phyloP scores from a whole-genome alignment of 2,113 vertebrate genomes.

The Corapipo altera region DNA sequence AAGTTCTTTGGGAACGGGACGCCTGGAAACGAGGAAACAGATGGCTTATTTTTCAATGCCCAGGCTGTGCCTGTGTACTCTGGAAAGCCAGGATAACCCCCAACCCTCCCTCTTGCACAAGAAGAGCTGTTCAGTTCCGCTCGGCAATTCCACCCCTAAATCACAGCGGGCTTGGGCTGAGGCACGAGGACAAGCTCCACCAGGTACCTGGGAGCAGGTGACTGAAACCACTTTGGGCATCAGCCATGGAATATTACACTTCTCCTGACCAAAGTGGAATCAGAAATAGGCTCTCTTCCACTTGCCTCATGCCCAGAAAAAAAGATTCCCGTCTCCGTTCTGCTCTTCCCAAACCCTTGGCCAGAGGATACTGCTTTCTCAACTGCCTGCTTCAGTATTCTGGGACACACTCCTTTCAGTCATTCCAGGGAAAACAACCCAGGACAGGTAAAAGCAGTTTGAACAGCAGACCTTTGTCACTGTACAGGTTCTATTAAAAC shows the following conservation, averaged over 20 bases:
- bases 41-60: neutral
- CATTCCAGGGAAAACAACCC: neutral
- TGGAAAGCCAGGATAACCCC: neutral
- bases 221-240: neutral
- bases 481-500: neutral
- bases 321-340: neutral
- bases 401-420: neutral
- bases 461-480: neutral
- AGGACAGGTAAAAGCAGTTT: neutral
- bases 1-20: conserved; percentile 85
- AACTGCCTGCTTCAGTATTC: neutral
- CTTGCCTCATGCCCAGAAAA: rapidly evolving
- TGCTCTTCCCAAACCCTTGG: neutral
- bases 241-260: neutral
- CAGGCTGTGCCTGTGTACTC: rapidly evolving
- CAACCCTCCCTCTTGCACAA: neutral
- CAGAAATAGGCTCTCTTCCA: neutral
- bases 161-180: neutral
- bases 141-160: neutral
- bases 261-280: neutral
- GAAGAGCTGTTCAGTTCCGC: neutral
- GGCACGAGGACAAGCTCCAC: neutral
- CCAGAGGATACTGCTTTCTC: neutral
- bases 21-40: conserved; percentile 45
- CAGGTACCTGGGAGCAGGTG: neutral